Base-by-base conservation (phyloP, 37 sponge, comb jelly and placozoan genomes). In the Beroe forskalii region DNA sequence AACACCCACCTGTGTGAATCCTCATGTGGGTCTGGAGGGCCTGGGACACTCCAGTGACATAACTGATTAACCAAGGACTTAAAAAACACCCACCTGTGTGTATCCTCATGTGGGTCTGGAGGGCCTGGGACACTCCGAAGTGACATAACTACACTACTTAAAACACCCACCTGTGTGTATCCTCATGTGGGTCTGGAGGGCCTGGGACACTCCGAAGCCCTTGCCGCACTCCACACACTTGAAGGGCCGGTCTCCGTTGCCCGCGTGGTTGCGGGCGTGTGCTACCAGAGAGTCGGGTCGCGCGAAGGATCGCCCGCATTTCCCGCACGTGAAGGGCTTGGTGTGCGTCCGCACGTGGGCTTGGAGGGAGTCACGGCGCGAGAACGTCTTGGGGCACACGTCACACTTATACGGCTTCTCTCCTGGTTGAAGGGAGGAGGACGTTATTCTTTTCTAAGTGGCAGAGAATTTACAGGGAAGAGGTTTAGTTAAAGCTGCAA, bases 121-220 rank as follows among this genome's bases (percentile, higher is more conserved):
- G 86, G 2, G 86, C 75, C 75, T 72, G 75, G 40, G 75, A 36
- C 37, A 72, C 75, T 36, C 75, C 75, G 22, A 72, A 72, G 0
- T 39, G n/a, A n/a, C 75, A 4, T 72, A 36, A 36, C 75, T 39
- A 72, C 75, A 72, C 75, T 72, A 36, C 37, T 36, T 39, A 72
- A 36, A 72, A 72, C 31, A 42, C 55, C 17, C 30, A 80, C 86
- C 86, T 24, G 86, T 80, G 30, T 80, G 86, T 41, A 80, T 80
- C 27, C 86, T 40, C 86, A 80, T 80, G 86, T 80, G 86, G n/a
- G 86, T 80, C 86, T 80, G 86, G 1, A 80, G 86, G n/a, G 86
- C 86, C 86, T 80, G 86, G 30, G 86, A 32, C 44, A 80, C 86
- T 33, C 86, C 86, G 20, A 80, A 80, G 0, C 86, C 86, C 27